Evolutionary conservation across 2,888 invertebrate genomes (phyloP).

Genomic region (Sinotaia quadrata): DNA sequence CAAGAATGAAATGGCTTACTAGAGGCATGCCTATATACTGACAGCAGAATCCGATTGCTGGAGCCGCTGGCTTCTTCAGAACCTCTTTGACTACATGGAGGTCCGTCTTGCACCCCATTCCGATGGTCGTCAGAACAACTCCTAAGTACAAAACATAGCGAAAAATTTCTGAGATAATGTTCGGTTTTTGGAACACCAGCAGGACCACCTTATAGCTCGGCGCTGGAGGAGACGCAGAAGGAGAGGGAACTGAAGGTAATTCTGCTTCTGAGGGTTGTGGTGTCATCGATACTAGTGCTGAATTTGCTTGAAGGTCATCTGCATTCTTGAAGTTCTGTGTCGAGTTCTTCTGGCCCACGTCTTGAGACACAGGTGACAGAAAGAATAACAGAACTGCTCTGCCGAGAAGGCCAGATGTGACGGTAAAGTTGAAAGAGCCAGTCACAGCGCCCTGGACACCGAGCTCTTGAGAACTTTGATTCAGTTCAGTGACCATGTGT

Average conservation of each 20-base stretch:
- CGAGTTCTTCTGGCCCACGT: neutral
- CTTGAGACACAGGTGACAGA: neutral
- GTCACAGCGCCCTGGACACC: neutral
- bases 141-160: constrained; percentile 62
- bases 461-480: neutral
- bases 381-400: constrained; percentile 5
- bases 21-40: constrained; percentile 76
- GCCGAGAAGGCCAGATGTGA: constrained; percentile 2
- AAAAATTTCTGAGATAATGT: constrained; percentile 62
- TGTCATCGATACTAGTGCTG: neutral
- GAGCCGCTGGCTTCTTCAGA: constrained; percentile 73
- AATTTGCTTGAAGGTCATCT: neutral
- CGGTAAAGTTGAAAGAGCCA: constrained; percentile 1
- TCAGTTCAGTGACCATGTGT: neutral
- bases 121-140: constrained; percentile 70
- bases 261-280: neutral
- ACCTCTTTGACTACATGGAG: constrained; percentile 69
- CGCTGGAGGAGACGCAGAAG: neutral
- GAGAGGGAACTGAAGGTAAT: neutral
- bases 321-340: neutral
- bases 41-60: constrained; percentile 73
- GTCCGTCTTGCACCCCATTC: constrained; percentile 74
- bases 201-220: neutral
- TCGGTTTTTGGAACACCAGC: neutral
- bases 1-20: too few species aligned